A percentile compares a stretch with the other conserved stretches of the same genome.
These are phyloP conservation scores for Cyprinella venusta DNA, from an alignment of 2,797 vertebrate genomes.

Conservation along the genomic window DNA sequence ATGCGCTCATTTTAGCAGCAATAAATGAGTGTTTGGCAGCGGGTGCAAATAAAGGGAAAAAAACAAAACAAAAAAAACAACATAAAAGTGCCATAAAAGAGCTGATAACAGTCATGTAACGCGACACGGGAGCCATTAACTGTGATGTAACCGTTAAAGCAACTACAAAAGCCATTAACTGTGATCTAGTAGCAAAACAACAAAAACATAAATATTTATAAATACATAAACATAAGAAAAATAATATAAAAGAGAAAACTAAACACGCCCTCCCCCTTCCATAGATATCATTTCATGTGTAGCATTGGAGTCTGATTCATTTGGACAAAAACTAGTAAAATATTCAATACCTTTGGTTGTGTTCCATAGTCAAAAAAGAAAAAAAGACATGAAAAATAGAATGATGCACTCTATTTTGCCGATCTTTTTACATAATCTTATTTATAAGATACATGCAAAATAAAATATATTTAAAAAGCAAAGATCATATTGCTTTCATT, in stretches of 20 bases:
- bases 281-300: not conserved
- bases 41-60: constrained; percentile 4
- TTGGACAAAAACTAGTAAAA: not conserved
- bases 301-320: not conserved
- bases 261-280: not conserved
- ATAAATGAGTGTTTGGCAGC: constrained; percentile 14
- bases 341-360: not conserved
- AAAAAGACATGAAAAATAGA: not conserved
- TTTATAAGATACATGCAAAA: not conserved
- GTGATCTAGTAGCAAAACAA: constrained; percentile 8
- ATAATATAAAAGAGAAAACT: not conserved
- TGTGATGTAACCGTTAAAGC: constrained; percentile 5
- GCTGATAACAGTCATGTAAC: constrained; percentile 9
- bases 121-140: not conserved
- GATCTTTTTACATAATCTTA: not conserved
- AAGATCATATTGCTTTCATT: not conserved
- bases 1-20: constrained; percentile 59
- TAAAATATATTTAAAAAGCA: not conserved
- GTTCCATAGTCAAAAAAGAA: not conserved
- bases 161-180: constrained; percentile 13
- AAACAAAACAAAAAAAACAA: not conserved
- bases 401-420: not conserved
- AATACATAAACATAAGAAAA: not conserved
- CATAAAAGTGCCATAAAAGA: constrained; percentile 20
- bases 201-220: not conserved